Evolutionary conservation across 2,113 vertebrate species (phyloP).

Genomic region (Tangachromis dhanisi): DNA sequence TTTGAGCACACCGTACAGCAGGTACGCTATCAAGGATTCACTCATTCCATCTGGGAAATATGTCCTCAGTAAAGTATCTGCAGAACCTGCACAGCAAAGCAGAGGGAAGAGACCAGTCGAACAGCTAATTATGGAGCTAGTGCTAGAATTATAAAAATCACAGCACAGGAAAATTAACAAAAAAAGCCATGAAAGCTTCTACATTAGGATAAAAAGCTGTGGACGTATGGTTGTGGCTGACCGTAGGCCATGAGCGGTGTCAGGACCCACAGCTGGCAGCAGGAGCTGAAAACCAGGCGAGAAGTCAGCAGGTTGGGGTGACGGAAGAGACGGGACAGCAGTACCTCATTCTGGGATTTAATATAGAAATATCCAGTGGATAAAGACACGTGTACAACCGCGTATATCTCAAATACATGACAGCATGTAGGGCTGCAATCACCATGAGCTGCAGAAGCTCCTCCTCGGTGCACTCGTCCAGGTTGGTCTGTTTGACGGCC

Average conservation of each 20-base stretch:
- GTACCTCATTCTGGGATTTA: slow-evolving; percentile 82
- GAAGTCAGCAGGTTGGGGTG: slow-evolving; percentile 89
- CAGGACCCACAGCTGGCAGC: slow-evolving; percentile 93
- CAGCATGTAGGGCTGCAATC: neutral
- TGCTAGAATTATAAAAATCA: neutral
- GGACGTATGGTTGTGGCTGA: slow-evolving; percentile 57
- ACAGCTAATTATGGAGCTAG: neutral
- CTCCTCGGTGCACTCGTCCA: slow-evolving; percentile 92
- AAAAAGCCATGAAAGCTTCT: neutral
- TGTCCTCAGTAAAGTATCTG: slow-evolving; percentile 82
- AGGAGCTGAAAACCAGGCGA: slow-evolving; percentile 87
- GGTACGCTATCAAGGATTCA: slow-evolving; percentile 88
- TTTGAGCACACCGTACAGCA: slow-evolving; percentile 86
- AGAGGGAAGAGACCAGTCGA: neutral
- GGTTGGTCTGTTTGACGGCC: slow-evolving; percentile 87
- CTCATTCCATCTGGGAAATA: slow-evolving; percentile 96
- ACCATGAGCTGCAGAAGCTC: slow-evolving; percentile 90
- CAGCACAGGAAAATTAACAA: neutral
- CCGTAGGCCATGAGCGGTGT: slow-evolving; percentile 94
- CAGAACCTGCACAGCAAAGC: slow-evolving; percentile 79
- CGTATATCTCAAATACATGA: neutral
- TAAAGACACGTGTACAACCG: neutral
- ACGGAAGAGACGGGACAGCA: slow-evolving; percentile 84
- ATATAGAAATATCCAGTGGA: neutral
- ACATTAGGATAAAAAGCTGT: neutral